Conservation (phyloP, 2,888 invertebrate species). For the Caenorhabditis drosophilae region DNA sequence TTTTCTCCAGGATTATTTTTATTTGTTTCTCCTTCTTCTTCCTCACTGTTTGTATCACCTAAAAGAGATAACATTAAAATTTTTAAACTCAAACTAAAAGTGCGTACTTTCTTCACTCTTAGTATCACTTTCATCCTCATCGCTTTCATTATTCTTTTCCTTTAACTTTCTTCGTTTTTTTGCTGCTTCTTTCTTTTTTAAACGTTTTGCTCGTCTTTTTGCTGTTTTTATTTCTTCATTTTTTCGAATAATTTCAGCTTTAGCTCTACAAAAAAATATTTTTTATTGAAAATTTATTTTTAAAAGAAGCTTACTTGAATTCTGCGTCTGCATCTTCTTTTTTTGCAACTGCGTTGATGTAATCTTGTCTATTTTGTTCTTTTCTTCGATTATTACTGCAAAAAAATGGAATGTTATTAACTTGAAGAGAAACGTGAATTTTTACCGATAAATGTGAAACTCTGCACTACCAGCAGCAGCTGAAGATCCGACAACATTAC, state of each 20-base stretch:
- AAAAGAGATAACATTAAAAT: conserved; percentile 3
- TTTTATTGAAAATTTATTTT: not conserved
- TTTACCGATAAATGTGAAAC: conserved; percentile 96
- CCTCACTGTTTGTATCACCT: conserved; percentile 12
- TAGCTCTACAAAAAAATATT: conserved; percentile 13
- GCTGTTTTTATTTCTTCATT: conserved; percentile 60
- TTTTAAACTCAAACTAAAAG: not conserved
- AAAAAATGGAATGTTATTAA: conserved; percentile 75
- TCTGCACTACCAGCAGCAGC: conserved; percentile 99
- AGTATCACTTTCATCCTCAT: conserved; percentile 21
- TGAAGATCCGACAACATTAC: conserved; percentile 99
- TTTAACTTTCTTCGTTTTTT: conserved; percentile 41
- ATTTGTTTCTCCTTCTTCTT: conserved; percentile 7
- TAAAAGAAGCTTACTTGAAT: conserved; percentile 77
- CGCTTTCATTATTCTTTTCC: conserved; percentile 24
- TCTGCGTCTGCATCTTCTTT: conserved; percentile 84
- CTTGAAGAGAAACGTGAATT: not conserved
- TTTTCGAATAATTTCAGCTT: conserved; percentile 73
- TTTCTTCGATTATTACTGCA: conserved; percentile 91
- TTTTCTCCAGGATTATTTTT: not conserved
- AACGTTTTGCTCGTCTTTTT: conserved; percentile 89
- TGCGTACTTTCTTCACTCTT: conserved; percentile 6
- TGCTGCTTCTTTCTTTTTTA: conserved; percentile 45
- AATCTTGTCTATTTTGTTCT: conserved; percentile 93
- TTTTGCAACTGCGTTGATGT: conserved; percentile 85